Base-by-base conservation (phyloP, 37 sponge, comb jelly and placozoan species). In the Petrosia ficiformis region DNA sequence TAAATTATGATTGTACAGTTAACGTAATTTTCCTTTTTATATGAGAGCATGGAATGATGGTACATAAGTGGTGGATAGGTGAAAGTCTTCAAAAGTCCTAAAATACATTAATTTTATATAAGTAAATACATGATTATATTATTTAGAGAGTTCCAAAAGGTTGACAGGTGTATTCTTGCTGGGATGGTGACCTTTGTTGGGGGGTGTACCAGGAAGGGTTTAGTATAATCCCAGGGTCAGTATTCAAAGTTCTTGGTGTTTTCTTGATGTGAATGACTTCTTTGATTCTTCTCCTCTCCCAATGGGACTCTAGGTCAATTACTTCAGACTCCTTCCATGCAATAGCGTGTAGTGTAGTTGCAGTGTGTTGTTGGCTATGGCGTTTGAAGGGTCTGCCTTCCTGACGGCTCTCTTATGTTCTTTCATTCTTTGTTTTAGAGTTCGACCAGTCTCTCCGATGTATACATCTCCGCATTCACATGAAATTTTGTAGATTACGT, bases 391-490 rank as follows among this genome's bases (percentile, higher is more conserved):
- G 32, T 80, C 72, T 1, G 19, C 32, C 2, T 40, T 70, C 6
- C 29, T 59, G 48, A 71, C 72, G n/a, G 80, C 71, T 33, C 48
- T 32, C 39, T 44, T 57, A 42, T 80, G 72, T 56, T 80, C 80
- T 28, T 39, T 11, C 31, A 80, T 71, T 28, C 72, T 39, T 24
- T 30, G 25, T 48, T 61, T 80, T 31, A 80, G 63, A 57, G 61
- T 52, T 29, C 80, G 59, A 3, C 80, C 80, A 40, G 80, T 80
- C 61, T 80, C 80, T 0, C 80, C 80, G 44, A 36, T 48, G 28
- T 57, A 73, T 2, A 3, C 26, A 2, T 32, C 59, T 39, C 40
- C 6, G 72, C 72, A 71, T 71, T 40, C 72, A 71, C 44, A 71
- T 35, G 72, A 48, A 38, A 71, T 39, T 2, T 29, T 39, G 6